phyloP scores from a whole-genome alignment of 2,113 vertebrate genomes.

The Lucifuga dentata region DNA sequence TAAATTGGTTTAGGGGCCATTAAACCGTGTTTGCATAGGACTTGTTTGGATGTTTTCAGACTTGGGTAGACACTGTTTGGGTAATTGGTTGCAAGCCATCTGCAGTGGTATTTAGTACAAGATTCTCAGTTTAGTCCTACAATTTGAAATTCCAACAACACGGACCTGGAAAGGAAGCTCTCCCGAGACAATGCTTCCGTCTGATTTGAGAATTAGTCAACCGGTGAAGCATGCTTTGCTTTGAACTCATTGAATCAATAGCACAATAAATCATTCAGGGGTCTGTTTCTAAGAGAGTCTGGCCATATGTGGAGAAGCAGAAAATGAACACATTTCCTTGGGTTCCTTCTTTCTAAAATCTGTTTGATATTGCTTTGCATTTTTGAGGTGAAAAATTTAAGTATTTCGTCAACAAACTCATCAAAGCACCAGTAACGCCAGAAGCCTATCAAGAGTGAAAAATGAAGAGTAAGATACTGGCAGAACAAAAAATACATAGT shows the following conservation, averaged over 20 bases:
- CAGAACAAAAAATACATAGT: slow-evolving; percentile 24
- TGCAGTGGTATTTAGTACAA: slow-evolving; percentile 25
- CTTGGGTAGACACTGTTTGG: slow-evolving; percentile 6
- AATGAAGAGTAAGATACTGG: slow-evolving; percentile 11
- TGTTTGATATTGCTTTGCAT: slow-evolving; percentile 15
- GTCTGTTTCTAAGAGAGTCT: not conserved
- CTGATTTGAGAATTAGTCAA: slow-evolving; percentile 21
- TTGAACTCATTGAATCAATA: slow-evolving; percentile 45
- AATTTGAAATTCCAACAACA: slow-evolving; percentile 26
- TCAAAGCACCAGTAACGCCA: slow-evolving; percentile 14
- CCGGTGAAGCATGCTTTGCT: slow-evolving; percentile 27
- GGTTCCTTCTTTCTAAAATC: slow-evolving; percentile 18
- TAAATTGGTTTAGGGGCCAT: slow-evolving; percentile 50
- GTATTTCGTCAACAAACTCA: slow-evolving; percentile 28
- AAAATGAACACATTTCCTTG: slow-evolving; percentile 39
- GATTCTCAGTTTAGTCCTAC: slow-evolving; percentile 1
- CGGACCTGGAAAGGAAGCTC: slow-evolving; percentile 16
- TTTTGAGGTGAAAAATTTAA: slow-evolving; percentile 23
- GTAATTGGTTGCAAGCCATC: slow-evolving; percentile 32
- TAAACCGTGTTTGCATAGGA: slow-evolving; percentile 25
- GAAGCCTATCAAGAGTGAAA: slow-evolving; percentile 4
- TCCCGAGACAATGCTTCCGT: slow-evolving; percentile 18
- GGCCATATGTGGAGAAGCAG: slow-evolving; percentile 35
- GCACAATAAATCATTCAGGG: slow-evolving; percentile 52
- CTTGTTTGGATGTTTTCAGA: slow-evolving; percentile 31